Percentiles rank a stretch among this genome's conserved stretches.
These are phyloP conservation scores for Tenodera sinensis DNA, from an alignment of 2,888 invertebrate genomes.

Conservation along the genomic window DNA sequence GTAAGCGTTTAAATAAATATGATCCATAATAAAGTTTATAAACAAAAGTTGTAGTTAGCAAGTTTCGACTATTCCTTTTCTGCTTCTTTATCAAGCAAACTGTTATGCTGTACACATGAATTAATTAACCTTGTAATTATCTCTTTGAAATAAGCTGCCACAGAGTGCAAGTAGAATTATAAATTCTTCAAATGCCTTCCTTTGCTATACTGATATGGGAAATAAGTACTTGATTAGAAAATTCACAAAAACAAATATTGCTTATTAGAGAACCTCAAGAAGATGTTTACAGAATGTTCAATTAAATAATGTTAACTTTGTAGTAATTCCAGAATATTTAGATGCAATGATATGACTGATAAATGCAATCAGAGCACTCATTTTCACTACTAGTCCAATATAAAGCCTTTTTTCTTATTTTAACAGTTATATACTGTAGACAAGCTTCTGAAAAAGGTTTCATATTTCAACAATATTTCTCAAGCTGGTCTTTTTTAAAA, in stretches of 20 bases:
- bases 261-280: background rate
- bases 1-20: background rate
- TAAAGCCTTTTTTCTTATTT: background rate
- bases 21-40: background rate
- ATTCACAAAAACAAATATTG: background rate
- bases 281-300: background rate
- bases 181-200: background rate
- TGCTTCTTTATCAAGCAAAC: background rate
- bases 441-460: background rate
- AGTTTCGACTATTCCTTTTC: background rate
- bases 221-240: background rate
- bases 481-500: background rate
- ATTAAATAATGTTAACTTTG: background rate
- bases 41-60: background rate
- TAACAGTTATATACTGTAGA: background rate
- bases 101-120: background rate
- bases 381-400: background rate
- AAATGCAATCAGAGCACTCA: background rate
- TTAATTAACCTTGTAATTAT: background rate
- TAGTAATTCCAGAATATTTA: background rate
- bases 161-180: background rate
- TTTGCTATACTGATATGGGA: background rate
- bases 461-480: background rate
- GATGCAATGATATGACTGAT: background rate
- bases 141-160: background rate